A percentile compares a stretch with the other conserved stretches of the same genome.
Evolutionary conservation across 2,888 invertebrate genomes (phyloP).

Genomic region (Amblyjoppa fuscipennis): DNA sequence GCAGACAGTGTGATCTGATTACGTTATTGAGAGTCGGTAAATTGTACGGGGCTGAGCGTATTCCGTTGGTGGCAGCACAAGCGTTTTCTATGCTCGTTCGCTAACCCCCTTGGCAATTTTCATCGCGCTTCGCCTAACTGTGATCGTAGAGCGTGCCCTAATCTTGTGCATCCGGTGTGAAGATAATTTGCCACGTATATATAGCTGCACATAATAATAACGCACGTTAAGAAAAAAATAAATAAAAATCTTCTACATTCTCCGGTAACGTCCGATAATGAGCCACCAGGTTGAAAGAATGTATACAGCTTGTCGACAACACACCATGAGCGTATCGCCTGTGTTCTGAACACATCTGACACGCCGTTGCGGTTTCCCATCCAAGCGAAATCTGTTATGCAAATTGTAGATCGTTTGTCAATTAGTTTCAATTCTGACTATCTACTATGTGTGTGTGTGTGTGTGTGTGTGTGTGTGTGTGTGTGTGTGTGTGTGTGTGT

Average conservation of each 20-base stretch:
- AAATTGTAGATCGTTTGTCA: neutral
- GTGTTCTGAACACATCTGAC: neutral
- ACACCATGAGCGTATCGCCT: neutral
- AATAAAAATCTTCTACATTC: neutral
- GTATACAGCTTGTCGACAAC: neutral
- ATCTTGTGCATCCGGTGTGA: slow-evolving; percentile 64
- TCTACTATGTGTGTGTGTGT: no score
- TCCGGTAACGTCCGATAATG: slow-evolving; percentile 19
- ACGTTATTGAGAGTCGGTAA: slow-evolving; percentile 8
- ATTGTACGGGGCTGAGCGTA: slow-evolving; percentile 16
- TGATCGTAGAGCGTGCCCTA: slow-evolving; percentile 56
- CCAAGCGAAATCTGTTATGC: neutral
- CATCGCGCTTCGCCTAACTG: slow-evolving; percentile 29
- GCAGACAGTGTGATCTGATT: neutral
- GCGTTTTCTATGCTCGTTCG: slow-evolving; percentile 41
- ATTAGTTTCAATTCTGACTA: no score
- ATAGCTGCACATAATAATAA: slow-evolving; percentile 25
- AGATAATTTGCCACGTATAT: slow-evolving; percentile 56
- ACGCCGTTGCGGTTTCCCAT: neutral
- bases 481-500: no score
- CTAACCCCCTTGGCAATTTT: slow-evolving; percentile 41
- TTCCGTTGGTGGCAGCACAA: slow-evolving; percentile 53
- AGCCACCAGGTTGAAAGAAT: neutral
- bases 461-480: no score
- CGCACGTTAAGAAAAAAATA: neutral